These are phyloP conservation scores for Procambarus virginalis DNA, from an alignment of 1,140 invertebrate species.

Conservation along the genomic window DNA sequence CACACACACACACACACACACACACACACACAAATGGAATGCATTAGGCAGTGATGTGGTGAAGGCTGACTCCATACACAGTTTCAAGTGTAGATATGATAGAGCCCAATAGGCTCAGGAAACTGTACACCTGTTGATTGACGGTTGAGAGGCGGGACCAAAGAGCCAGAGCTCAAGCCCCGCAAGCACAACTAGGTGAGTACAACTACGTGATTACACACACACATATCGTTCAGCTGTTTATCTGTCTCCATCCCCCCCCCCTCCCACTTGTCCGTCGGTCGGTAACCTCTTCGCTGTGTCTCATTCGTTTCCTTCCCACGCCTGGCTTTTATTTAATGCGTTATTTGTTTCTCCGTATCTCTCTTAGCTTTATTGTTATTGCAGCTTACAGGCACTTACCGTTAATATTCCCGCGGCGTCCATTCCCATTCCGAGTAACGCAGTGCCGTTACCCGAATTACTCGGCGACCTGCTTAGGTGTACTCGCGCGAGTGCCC, in stretches of 20 bases:
- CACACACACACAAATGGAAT: no score
- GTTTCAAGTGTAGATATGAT: no score
- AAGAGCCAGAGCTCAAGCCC: no score
- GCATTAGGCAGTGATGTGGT: no score
- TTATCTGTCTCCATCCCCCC: background rate
- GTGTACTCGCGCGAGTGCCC: no score
- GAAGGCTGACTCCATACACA: no score
- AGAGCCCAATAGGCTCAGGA: no score
- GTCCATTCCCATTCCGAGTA: slow-evolving; percentile 1
- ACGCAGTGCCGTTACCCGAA: slow-evolving; percentile 13
- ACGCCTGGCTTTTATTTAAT: slow-evolving; percentile 34
- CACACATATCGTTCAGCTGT: background rate
- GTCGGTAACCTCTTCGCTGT: background rate
- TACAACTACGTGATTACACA: no score
- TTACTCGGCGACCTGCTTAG: slow-evolving; percentile 10
- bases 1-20: no score
- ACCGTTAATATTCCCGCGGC: slow-evolving; percentile 42
- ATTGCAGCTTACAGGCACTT: slow-evolving; percentile 52
- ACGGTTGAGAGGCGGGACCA: no score
- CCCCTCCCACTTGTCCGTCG: background rate
- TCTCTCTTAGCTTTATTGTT: slow-evolving; percentile 45
- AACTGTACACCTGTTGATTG: no score
- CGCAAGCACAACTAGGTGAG: no score
- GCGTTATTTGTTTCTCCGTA: slow-evolving; percentile 50
- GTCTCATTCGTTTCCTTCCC: slow-evolving; percentile 4